phyloP scores from a whole-genome alignment of 2,797 vertebrate genomes.

The Zenarchopterus dispar region DNA sequence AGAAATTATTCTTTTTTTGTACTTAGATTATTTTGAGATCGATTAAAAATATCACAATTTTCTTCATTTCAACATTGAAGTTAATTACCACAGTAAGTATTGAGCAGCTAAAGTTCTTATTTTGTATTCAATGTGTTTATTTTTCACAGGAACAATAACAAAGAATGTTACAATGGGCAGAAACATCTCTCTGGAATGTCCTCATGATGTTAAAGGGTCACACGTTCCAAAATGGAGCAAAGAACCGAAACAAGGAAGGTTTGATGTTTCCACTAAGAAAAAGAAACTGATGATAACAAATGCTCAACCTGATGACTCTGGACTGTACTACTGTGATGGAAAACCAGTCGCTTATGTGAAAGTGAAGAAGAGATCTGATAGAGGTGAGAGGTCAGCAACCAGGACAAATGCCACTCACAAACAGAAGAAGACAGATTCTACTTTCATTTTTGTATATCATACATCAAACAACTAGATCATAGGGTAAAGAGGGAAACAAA shows the following conservation, averaged over 20 bases:
- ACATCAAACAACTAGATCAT: no score
- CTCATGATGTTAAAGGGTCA: conserved; percentile 1
- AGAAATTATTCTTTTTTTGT: no score
- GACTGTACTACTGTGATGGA: conserved; percentile 28
- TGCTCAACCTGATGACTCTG: conserved; percentile 2
- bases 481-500: no score
- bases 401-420: no score
- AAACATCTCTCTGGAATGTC: background rate
- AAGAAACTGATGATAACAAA: background rate
- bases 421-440: no score
- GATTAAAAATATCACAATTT: background rate
- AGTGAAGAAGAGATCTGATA: background rate
- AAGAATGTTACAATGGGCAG: background rate
- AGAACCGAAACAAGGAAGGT: fast-evolving
- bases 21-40: background rate
- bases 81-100: background rate
- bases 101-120: background rate
- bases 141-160: background rate
- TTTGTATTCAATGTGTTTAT: background rate
- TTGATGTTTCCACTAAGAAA: fast-evolving
- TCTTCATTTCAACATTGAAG: background rate
- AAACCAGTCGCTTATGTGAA: background rate
- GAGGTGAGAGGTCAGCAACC: background rate
- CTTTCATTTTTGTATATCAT: no score
- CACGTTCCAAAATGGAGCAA: background rate